These are phyloP conservation scores for Leptinotarsa tumamoca DNA, from an alignment of 2,888 invertebrate species.

Conservation along the genomic window DNA sequence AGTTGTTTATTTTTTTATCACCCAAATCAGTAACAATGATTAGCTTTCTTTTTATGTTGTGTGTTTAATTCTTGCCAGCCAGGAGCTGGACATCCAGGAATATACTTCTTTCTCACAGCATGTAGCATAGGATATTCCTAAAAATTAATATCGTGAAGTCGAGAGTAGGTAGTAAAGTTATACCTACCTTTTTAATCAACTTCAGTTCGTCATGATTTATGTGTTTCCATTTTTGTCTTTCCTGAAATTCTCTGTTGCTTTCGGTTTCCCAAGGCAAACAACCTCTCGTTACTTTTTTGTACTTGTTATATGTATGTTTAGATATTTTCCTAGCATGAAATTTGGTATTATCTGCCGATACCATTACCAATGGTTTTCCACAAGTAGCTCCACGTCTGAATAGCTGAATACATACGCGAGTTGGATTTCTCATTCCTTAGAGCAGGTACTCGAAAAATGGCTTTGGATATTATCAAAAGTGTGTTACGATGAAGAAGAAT, in stretches of 20 bases:
- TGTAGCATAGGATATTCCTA: slow-evolving; percentile 50
- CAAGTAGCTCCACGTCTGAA: slow-evolving; percentile 52
- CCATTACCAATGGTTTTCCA: slow-evolving; percentile 47
- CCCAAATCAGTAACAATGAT: slow-evolving; percentile 30
- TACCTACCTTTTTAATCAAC: slow-evolving; percentile 30
- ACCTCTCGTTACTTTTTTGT: slow-evolving; percentile 31
- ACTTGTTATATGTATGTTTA: slow-evolving; percentile 5
- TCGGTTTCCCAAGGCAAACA: slow-evolving; percentile 52
- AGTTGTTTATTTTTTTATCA: slow-evolving; percentile 28
- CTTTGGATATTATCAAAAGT: slow-evolving; percentile 49
- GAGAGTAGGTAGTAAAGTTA: too few relatives aligned
- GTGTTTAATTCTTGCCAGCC: slow-evolving; percentile 39
- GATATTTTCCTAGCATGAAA: slow-evolving; percentile 3
- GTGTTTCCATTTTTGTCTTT: not conserved
- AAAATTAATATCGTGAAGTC: slow-evolving; percentile 26
- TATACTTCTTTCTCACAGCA: slow-evolving; percentile 45
- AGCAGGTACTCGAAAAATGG: slow-evolving; percentile 40
- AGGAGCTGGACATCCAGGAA: slow-evolving; percentile 50
- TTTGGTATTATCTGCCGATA: slow-evolving; percentile 6
- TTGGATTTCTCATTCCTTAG: slow-evolving; percentile 38
- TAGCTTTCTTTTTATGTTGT: slow-evolving; percentile 13
- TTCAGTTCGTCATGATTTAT: slow-evolving; percentile 28
- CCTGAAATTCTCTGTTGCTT: not conserved
- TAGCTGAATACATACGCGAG: slow-evolving; percentile 34
- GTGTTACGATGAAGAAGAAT: slow-evolving; percentile 51